Evolutionary conservation across 2,888 invertebrate genomes (phyloP).

Genomic region (Ecliptopera silaceata): DNA sequence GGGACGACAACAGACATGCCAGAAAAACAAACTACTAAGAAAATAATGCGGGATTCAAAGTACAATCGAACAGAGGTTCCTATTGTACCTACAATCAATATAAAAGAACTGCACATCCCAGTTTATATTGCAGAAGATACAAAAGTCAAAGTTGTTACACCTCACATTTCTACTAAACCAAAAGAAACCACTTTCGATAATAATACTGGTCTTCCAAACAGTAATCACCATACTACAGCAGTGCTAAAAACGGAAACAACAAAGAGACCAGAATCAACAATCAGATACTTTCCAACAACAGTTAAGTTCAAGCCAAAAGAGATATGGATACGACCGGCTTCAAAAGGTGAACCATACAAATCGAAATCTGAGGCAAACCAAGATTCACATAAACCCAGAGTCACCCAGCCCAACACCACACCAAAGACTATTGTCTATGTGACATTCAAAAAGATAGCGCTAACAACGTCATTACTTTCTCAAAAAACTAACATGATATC

Average conservation of each 20-base stretch:
- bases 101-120: slow-evolving; percentile 31
- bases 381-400: slow-evolving; percentile 56
- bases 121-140: slow-evolving; percentile 22
- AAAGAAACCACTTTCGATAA: slow-evolving; percentile 15
- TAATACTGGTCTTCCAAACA: slow-evolving; percentile 26
- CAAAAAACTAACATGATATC: slow-evolving; percentile 48
- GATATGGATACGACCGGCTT: slow-evolving; percentile 77
- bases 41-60: slow-evolving; percentile 33
- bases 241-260: slow-evolving; percentile 44
- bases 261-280: slow-evolving; percentile 56
- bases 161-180: background rate
- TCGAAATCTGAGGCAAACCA: slow-evolving; percentile 57
- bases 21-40: slow-evolving; percentile 33
- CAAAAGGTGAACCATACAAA: slow-evolving; percentile 73
- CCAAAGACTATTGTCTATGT: slow-evolving; percentile 75
- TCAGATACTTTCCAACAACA: slow-evolving; percentile 58
- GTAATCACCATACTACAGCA: slow-evolving; percentile 12
- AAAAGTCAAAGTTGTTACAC: slow-evolving; percentile 9
- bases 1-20: slow-evolving; percentile 17
- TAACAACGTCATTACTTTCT: slow-evolving; percentile 58
- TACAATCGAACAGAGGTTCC: slow-evolving; percentile 49
- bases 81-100: slow-evolving; percentile 30
- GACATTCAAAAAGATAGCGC: slow-evolving; percentile 71
- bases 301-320: slow-evolving; percentile 74
- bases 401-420: slow-evolving; percentile 58